phyloP scores from a whole-genome alignment of 2,797 vertebrate genomes.

The Falco novaeseelandiae region DNA sequence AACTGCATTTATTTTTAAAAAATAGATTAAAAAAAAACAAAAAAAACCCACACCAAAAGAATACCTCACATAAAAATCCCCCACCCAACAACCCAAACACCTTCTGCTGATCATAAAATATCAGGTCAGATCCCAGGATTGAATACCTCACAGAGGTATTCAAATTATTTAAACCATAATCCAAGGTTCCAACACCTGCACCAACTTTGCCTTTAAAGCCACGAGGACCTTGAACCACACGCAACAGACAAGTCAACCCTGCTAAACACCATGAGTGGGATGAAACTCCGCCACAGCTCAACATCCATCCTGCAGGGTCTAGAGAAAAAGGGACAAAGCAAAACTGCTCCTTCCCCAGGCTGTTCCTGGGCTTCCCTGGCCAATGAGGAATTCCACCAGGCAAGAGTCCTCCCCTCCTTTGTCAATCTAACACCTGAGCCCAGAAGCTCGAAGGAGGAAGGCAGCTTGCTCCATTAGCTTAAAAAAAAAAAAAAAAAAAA shows the following conservation, averaged over 20 bases:
- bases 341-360: background rate
- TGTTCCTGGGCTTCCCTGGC: background rate
- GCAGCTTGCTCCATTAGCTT: background rate
- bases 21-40: background rate
- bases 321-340: background rate
- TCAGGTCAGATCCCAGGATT: background rate
- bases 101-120: background rate
- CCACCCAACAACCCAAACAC: too few species aligned
- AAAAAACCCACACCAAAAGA: too few species aligned
- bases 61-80: too few species aligned
- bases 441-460: background rate
- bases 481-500: background rate
- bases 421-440: background rate
- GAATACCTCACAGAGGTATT: background rate
- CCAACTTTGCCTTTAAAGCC: background rate
- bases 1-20: background rate
- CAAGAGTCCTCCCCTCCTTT: background rate
- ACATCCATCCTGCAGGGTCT: background rate
- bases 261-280: background rate
- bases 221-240: background rate
- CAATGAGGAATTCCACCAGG: background rate
- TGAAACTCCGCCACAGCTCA: background rate
- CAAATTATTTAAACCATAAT: background rate
- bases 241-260: background rate
- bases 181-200: background rate